Conservation (phyloP, 2,888 invertebrate genomes). For the Timandra comae region DNA sequence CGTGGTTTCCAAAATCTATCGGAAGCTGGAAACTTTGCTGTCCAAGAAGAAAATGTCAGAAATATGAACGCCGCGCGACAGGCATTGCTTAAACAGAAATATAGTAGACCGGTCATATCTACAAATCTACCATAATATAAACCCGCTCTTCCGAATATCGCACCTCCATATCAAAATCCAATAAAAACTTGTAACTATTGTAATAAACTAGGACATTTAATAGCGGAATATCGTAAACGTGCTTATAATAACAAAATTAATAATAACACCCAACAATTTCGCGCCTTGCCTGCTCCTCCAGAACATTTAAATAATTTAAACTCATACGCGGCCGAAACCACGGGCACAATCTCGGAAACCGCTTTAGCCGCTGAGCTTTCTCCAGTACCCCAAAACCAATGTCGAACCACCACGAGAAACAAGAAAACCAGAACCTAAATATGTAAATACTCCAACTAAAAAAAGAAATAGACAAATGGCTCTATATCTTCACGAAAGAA, state of each 20-base stretch:
- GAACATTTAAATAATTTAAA: constrained; percentile 9
- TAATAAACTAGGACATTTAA: constrained; percentile 7
- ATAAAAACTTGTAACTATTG: constrained; percentile 8
- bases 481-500: constrained; percentile 13
- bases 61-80: constrained; percentile 19
- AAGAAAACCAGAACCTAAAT: too few species aligned
- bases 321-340: constrained; percentile 8
- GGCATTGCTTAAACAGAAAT: neutral
- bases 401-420: too few species aligned
- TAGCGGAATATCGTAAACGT: constrained; percentile 5
- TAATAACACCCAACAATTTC: too few species aligned
- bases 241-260: too few species aligned
- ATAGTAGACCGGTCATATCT: too few species aligned
- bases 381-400: too few species aligned
- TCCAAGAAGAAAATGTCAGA: constrained; percentile 24
- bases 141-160: neutral
- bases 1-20: constrained; percentile 13
- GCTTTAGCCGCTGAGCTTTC: too few species aligned
- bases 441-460: constrained; percentile 21
- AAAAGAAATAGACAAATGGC: constrained; percentile 17
- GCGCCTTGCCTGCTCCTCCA: neutral
- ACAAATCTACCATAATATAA: too few species aligned
- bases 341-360: constrained; percentile 9
- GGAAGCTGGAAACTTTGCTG: constrained; percentile 22
- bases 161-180: neutral